A percentile compares a stretch with the other conserved stretches of the same genome.
Conservation (phyloP, 2,797 vertebrate species). For the Masticophis lateralis region DNA sequence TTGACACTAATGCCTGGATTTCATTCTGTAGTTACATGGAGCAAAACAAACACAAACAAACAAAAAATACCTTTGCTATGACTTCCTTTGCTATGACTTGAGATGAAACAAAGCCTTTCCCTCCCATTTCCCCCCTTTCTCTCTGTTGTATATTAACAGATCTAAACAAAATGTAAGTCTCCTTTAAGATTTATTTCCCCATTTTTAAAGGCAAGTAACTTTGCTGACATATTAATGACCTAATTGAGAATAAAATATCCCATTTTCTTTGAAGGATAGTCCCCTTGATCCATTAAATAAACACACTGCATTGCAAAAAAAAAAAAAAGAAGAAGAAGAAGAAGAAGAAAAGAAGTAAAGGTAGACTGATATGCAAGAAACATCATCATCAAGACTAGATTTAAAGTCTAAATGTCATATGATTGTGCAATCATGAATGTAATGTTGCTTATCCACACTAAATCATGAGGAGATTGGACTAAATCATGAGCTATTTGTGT, state of each 20-base stretch:
- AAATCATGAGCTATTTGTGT: conserved; percentile 51
- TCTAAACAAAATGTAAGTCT: conserved; percentile 36
- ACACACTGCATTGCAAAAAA: conserved; percentile 44
- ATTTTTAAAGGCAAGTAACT: conserved; percentile 64
- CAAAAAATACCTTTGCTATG: neutral
- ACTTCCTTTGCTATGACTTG: conserved; percentile 45
- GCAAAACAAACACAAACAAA: neutral
- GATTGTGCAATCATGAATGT: conserved; percentile 65
- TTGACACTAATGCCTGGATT: neutral
- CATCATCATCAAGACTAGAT: conserved; percentile 47
- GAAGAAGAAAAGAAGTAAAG: neutral
- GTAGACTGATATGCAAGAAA: conserved; percentile 60
- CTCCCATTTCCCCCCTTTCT: conserved; percentile 32
- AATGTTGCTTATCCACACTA: conserved; percentile 58
- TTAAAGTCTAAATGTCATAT: conserved; percentile 64
- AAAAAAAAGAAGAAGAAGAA: too few relatives aligned
- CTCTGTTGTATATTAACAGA: conserved; percentile 57
- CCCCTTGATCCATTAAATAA: conserved; percentile 72
- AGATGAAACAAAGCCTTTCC: conserved; percentile 24
- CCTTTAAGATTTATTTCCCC: conserved; percentile 65
- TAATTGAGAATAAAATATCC: conserved; percentile 67
- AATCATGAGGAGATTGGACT: conserved; percentile 57
- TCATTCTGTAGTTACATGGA: neutral
- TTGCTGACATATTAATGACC: conserved; percentile 69
- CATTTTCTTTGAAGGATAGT: conserved; percentile 70